A percentile compares a stretch with the other conserved stretches of the same genome.
Conservation (phyloP, 2,888 invertebrate genomes). For the Melipona beecheii region DNA sequence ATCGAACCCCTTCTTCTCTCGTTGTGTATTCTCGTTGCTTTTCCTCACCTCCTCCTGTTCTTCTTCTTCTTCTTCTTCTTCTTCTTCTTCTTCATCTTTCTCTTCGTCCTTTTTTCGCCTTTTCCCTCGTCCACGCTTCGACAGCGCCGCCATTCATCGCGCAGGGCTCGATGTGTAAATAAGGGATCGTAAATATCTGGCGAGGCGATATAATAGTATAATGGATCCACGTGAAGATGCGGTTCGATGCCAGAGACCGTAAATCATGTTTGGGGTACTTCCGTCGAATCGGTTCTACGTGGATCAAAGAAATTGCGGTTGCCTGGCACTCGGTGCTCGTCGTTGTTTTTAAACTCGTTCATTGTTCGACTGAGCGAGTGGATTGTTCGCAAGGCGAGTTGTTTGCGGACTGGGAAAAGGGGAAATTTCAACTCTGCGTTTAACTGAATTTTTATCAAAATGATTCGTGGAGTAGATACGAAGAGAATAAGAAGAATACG, state of each 20-base stretch:
- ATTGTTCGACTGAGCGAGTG: slow-evolving; percentile 28
- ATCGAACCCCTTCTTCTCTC: slow-evolving; percentile 55
- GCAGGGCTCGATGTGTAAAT: slow-evolving; percentile 58
- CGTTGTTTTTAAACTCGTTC: slow-evolving; percentile 21
- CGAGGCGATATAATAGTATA: slow-evolving; percentile 50
- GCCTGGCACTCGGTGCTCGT: slow-evolving; percentile 44
- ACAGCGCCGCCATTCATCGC: slow-evolving; percentile 18
- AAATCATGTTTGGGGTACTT: slow-evolving; percentile 48
- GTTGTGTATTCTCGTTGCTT: slow-evolving; percentile 40
- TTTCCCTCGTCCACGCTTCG: neutral
- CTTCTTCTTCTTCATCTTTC: neutral
- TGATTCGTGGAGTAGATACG: no score
- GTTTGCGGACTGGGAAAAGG: no score
- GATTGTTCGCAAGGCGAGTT: neutral
- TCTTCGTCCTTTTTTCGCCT: neutral
- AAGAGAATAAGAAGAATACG: neutral
- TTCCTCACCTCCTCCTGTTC: no score
- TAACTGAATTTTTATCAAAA: no score
- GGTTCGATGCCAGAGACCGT: slow-evolving; percentile 48
- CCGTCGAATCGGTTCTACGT: slow-evolving; percentile 33
- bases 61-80: neutral
- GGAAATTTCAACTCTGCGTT: no score
- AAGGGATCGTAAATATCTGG: slow-evolving; percentile 59
- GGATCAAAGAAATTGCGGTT: slow-evolving; percentile 61
- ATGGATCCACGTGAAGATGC: slow-evolving; percentile 55